Conservation (phyloP, 2,888 invertebrate species). For the Yponomeuta cagnagella region DNA sequence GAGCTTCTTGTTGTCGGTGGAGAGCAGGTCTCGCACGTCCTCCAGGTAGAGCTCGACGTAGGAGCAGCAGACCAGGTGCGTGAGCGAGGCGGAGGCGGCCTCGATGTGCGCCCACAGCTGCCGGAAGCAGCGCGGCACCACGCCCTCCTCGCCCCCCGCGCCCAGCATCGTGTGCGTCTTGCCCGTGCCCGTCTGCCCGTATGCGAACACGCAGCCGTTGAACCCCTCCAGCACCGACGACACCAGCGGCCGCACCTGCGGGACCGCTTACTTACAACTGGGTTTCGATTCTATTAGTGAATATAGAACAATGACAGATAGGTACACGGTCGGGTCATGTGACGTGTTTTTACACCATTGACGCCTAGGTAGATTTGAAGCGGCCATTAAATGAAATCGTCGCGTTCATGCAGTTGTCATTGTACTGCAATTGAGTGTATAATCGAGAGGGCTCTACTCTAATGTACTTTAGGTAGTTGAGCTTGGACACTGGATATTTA, state of each 20-base stretch:
- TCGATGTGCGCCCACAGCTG: conserved; percentile 98
- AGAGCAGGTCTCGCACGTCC: conserved; percentile 83
- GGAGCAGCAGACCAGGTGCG: conserved; percentile 96
- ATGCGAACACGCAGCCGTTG: conserved; percentile 99
- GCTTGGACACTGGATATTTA: too few relatives aligned
- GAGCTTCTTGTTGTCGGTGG: conserved; percentile 87
- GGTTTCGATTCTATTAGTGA: too few relatives aligned
- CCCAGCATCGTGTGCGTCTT: conserved; percentile 88
- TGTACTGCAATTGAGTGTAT: too few relatives aligned
- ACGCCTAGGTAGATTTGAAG: too few relatives aligned
- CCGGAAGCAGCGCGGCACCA: conserved; percentile 97
- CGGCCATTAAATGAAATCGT: too few relatives aligned
- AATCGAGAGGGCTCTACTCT: too few relatives aligned
- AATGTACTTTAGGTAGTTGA: too few relatives aligned
- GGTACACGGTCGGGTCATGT: too few relatives aligned
- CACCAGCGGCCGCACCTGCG: conserved; percentile 88
- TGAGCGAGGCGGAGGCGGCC: conserved; percentile 90
- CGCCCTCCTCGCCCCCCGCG: conserved; percentile 80
- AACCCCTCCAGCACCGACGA: conserved; percentile 97
- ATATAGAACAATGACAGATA: too few relatives aligned
- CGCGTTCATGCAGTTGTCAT: too few relatives aligned
- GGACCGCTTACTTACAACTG: too few relatives aligned
- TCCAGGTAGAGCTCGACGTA: conserved; percentile 99
- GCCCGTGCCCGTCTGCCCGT: conserved; percentile 99
- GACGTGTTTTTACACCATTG: too few relatives aligned